Evolutionary conservation across 2,888 invertebrate species (phyloP).

Genomic region (Hyppa rectilinea): DNA sequence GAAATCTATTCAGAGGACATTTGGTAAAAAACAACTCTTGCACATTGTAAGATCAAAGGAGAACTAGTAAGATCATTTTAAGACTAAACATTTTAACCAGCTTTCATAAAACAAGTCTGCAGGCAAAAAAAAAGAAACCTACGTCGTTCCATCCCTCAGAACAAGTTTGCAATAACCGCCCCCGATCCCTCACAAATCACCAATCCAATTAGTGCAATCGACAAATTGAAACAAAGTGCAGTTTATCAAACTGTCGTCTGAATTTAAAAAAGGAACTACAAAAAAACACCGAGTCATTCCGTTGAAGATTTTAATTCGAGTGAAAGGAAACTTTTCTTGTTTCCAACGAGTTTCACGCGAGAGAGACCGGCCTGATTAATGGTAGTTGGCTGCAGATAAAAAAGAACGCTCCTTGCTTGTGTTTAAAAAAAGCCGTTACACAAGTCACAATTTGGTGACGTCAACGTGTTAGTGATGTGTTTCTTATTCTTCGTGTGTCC

Average conservation of each 20-base stretch:
- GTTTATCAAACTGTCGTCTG: slow-evolving; percentile 74
- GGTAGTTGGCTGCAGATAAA: slow-evolving; percentile 68
- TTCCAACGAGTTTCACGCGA: slow-evolving; percentile 74
- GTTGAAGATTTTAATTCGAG: slow-evolving; percentile 82
- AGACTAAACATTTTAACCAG: not conserved
- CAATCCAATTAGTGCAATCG: slow-evolving; percentile 68
- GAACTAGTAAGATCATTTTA: not conserved
- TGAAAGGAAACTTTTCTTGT: slow-evolving; percentile 83
- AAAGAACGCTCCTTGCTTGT: slow-evolving; percentile 57
- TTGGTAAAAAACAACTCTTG: too few species aligned
- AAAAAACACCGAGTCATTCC: slow-evolving; percentile 72
- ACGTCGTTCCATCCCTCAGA: not conserved
- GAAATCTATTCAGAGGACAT: not conserved
- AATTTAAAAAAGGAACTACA: slow-evolving; percentile 62
- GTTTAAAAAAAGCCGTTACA: slow-evolving; percentile 63
- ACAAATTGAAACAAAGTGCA: slow-evolving; percentile 71
- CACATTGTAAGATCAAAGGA: not conserved
- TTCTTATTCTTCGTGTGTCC: slow-evolving; percentile 49
- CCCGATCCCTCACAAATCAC: slow-evolving; percentile 50
- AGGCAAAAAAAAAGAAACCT: not conserved
- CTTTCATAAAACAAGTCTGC: not conserved
- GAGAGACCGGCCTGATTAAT: slow-evolving; percentile 77
- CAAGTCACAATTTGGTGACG: slow-evolving; percentile 61
- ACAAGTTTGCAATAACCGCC: slow-evolving; percentile 28
- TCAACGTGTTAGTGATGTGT: slow-evolving; percentile 59